Conservation (phyloP, 2,797 vertebrate species). For the Petrocephalus sullivani region DNA sequence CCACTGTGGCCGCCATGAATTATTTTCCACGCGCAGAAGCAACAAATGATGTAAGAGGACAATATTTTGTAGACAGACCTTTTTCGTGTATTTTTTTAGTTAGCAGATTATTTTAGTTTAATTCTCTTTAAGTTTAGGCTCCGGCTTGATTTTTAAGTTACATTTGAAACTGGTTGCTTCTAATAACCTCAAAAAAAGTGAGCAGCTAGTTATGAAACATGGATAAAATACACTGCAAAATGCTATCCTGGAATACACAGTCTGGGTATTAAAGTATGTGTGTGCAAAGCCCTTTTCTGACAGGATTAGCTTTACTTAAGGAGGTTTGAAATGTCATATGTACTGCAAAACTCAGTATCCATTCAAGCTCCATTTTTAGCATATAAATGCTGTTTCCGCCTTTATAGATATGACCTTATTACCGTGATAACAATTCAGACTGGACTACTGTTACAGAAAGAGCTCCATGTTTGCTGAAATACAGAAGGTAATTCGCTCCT, state of each 20-base stretch:
- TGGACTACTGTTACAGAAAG: not conserved
- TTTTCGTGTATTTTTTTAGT: not conserved
- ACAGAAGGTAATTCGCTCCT: not conserved
- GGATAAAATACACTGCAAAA: not conserved
- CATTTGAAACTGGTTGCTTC: not conserved
- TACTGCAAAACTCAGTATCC: not conserved
- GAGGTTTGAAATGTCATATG: not conserved
- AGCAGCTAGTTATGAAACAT: not conserved
- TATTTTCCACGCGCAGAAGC: conserved; percentile 55
- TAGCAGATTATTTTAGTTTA: not conserved
- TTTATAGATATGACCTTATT: not conserved
- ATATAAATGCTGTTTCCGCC: not conserved
- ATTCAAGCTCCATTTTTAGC: not conserved
- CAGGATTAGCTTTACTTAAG: not conserved
- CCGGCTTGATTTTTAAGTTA: not conserved
- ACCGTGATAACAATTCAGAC: not conserved
- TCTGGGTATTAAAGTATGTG: not conserved
- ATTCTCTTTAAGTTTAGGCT: not conserved
- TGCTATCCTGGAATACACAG: not conserved
- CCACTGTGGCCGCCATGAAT: conserved; percentile 46
- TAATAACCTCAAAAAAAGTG: not conserved
- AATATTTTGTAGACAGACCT: conserved; percentile 26
- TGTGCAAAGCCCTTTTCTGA: not conserved
- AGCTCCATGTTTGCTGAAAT: not conserved
- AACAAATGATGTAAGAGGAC: conserved; percentile 48